Evolutionary conservation across 2,797 vertebrate species (phyloP), one percentile per base, ranked within the genome.

Genomic region (Acanthornis magna): DNA sequence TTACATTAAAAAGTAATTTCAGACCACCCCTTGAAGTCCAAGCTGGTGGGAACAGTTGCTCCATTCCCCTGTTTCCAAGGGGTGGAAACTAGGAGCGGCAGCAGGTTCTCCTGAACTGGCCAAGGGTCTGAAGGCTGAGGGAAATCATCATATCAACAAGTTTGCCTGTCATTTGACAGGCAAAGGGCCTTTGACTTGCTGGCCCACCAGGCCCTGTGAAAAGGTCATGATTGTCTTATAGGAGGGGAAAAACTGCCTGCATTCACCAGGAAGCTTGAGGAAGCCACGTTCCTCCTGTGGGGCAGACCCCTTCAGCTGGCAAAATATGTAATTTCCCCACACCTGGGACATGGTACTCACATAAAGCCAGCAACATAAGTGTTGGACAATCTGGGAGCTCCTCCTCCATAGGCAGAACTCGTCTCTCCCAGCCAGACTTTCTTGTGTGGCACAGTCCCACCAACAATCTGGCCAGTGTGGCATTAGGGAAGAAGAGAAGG

Each of bases 391-490:
- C 97, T 98, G 2, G 93, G 54, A 0, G 99, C 98, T 32, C 99
- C 99, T 9, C 99, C 99, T 11, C 99, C 99, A 2, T 98, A 99
- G 0, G 99, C 99, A 6, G 99, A 99, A 76, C 99, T 99, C 0
- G 99, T 99, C 97, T 99, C 99, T 82, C 99, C 99, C 7, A 99
- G 96, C 99, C 99, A 99, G 20, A 99, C 98, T 43, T 97, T 97
- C 97, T 98, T 99, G 60, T 96, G 82, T 0, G 98, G 98, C 62
- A 98, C 95, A 0, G 94, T 97, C 70, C 71, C 93, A 67, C 34
- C 91, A 50, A 98, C 97, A 61, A 98, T 95, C 98, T 98, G 57
- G 4, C 22, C 51, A 5, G 91, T 16, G 29, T 53, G 27, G 36
- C 2, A 1, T 48, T 25, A 71, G 50, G 66, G 25, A 34, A 84